Conservation (phyloP, 92 coral and sea anemone genomes). For the Heteractis magnifica region DNA sequence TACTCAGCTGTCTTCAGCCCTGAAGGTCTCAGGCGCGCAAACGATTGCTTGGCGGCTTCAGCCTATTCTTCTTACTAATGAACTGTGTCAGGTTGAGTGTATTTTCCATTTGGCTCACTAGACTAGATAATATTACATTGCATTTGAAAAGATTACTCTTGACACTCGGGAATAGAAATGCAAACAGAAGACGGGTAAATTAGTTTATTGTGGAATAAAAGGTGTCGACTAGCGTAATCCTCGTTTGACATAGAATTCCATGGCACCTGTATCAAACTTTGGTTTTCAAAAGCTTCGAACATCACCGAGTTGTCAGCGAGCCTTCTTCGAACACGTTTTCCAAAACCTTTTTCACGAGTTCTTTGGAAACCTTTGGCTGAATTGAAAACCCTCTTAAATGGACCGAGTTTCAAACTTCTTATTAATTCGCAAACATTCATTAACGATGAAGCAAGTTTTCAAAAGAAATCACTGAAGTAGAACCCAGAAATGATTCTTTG, state of each 20-base stretch:
- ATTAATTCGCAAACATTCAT: neutral
- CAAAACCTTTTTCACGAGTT: neutral
- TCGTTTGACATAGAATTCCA: neutral
- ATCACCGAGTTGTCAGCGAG: neutral
- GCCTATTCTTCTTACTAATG: conserved; percentile 19
- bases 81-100: conserved; percentile 12
- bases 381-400: neutral
- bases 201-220: conserved; percentile 3
- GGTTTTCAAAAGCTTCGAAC: neutral
- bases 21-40: neutral
- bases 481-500: neutral
- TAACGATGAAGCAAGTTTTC: neutral
- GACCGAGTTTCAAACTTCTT: neutral
- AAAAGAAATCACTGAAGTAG: neutral
- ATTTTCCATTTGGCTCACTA: conserved; percentile 9
- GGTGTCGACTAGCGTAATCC: conserved; percentile 11
- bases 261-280: conserved; percentile 5
- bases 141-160: conserved; percentile 29
- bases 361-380: neutral
- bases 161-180: conserved; percentile 13
- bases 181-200: conserved; percentile 20
- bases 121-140: conserved; percentile 26
- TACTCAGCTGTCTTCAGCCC: conserved; percentile 9
- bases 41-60: conserved; percentile 5
- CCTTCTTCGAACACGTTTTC: conserved; percentile 1